Evolutionary conservation across 2,888 invertebrate genomes (phyloP).

Genomic region (Baronia brevicornis): DNA sequence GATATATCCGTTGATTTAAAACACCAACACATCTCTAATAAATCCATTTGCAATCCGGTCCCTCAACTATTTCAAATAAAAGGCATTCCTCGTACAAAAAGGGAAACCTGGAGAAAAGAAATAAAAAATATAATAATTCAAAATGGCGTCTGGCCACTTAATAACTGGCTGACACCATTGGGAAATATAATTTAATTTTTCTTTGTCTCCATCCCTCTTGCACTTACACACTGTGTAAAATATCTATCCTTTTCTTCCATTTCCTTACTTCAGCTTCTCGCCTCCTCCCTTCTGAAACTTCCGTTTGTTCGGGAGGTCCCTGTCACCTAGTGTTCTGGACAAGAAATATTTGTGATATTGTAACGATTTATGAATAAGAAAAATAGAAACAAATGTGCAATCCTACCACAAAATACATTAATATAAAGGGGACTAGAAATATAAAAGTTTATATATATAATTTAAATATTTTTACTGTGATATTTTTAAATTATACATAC

Average conservation of each 20-base stretch:
- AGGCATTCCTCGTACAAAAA: conserved; percentile 63
- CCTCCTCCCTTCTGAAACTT: conserved; percentile 39
- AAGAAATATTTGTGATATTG: conserved; percentile 71
- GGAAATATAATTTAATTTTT: conserved; percentile 77
- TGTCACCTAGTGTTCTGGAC: conserved; percentile 66
- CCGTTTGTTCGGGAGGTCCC: conserved; percentile 51
- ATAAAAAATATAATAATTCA: conserved; percentile 73
- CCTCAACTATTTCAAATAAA: conserved; percentile 68
- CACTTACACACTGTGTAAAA: conserved; percentile 24
- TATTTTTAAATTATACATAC: no score
- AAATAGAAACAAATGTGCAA: no score
- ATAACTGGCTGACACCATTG: conserved; percentile 77
- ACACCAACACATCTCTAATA: conserved; percentile 34
- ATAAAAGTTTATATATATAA: no score
- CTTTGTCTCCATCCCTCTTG: conserved; percentile 44
- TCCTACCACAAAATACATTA: no score
- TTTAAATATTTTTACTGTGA: no score
- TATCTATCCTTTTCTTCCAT: conserved; percentile 44
- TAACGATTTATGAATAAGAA: conserved; percentile 67
- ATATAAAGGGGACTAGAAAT: no score
- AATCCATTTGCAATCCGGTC: conserved; percentile 57
- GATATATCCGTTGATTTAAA: conserved; percentile 42
- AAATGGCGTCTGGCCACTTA: conserved; percentile 76
- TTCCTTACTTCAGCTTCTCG: conserved; percentile 45
- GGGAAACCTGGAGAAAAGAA: conserved; percentile 60